Evolutionary conservation across 2,113 vertebrate genomes (phyloP), one percentile per base, ranked within the genome.

Genomic region (Pipra filicauda): DNA sequence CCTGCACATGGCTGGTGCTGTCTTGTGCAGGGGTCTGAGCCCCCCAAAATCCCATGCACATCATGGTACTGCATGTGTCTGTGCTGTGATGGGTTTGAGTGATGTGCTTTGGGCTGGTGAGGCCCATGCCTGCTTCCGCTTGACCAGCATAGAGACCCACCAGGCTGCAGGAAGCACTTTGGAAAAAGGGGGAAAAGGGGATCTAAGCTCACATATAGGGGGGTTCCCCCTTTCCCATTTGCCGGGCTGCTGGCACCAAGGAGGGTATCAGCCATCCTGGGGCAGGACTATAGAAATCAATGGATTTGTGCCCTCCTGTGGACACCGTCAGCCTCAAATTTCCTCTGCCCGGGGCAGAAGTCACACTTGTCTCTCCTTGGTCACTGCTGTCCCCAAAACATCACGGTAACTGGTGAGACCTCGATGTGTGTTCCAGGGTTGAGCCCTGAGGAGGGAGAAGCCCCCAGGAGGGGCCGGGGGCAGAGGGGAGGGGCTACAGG

Each of bases 1-100:
- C 28, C 51, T 61, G 70, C 24, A 54, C 39, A 18, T 77, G 7
- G 1, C 44, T 65, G 61, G 41, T 24, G 2, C 49, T 89, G 54
- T 58, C 39, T 59, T 59, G 58, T 9, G 12, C 41, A 10, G 15
- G 48, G 57, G 9, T 65, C 79, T 54, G 80, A 48, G 69, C 6
- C 18, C 9, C 82, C 2, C 1, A 20, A 30, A 70, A 33, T 62
- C 41, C 64, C 49, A 37, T 0, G 0, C 6, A 24, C 30, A 61
- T 33, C 52, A 1, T 4, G 6, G 28, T 44, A 24, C 71, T 41
- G 43, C 2, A 3, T 18, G 28, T 31, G 62, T 66, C 49, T 19
- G 2, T 30, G 55, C 70, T 11, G 3, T 2, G 5, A 19, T 26
- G 20, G 26, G 13, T 86, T 82, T 58, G 57, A 19, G 2, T 30